Base-by-base conservation (phyloP, 2,888 invertebrate species). In the Hypsopygia costalis region DNA sequence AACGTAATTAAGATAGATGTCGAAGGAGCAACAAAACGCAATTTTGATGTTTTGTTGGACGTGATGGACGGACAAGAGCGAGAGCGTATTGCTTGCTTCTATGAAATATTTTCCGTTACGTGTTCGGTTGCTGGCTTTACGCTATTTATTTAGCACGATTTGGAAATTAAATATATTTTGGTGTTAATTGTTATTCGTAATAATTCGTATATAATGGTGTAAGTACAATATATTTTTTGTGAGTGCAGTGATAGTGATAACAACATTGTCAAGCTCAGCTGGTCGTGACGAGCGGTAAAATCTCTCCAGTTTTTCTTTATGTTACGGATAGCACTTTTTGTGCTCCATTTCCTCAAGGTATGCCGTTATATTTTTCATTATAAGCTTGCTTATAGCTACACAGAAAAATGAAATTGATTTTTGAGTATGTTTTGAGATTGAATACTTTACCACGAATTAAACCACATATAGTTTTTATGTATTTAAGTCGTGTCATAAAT, bases 311-410 rank as follows among this genome's bases (percentile, higher is more conserved):
- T 81, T 81, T 85, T 81, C 69, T 70, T 58, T 75, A 65, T 64
- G 60, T 69, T 69, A 72, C 73, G 69, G 72, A 69, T 67, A 76
- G 73, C 76, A 79, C 69, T 72, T 74, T 80, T 75, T 77, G 78
- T 86, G 85, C 82, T 81, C 82, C 77, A 81, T 73, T 81, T 82
- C 69, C 58, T 66, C 68, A 74, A 86, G 87, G 86, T 87, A 87
- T 85, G 87, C 83, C 75, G 76, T 83, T 81, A 81, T 55, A 68
- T 66, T 70, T 69, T 58, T 62, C 55, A 47, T 51, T 51, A 40
- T 54, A 52, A 52, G 54, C 56, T 65, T 55, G 52, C 54, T 56
- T 62, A 9, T 37, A 37, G 41, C 43, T 51, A 40, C 32, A 47
- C 28, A 5, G 21, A 6, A 5, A 21, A 21, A 21, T 33, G 36